A percentile compares a stretch with the other conserved stretches of the same genome.
Evolutionary conservation across 2,888 invertebrate species (phyloP).

Genomic region (Temnothorax unifasciatus): DNA sequence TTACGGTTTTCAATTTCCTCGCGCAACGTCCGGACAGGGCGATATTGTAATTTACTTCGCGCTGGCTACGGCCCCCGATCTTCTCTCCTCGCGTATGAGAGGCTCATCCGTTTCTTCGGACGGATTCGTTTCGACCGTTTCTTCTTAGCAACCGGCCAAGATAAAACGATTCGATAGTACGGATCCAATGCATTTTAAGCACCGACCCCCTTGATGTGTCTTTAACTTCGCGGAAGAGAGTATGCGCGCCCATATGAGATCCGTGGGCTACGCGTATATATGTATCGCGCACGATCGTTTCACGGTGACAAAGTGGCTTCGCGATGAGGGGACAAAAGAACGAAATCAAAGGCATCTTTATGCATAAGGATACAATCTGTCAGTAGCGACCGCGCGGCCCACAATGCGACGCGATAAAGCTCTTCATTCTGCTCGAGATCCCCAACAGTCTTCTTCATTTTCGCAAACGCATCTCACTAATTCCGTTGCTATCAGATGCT

Average conservation of each 20-base stretch:
- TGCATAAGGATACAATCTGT: constrained; percentile 69
- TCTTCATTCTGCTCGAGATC: constrained; percentile 35
- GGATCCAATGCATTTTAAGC: constrained; percentile 85
- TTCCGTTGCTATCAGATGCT: constrained; percentile 1
- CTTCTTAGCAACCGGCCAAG: constrained; percentile 70
- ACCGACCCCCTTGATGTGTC: constrained; percentile 75
- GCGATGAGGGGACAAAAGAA: constrained; percentile 61
- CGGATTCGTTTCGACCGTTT: constrained; percentile 51
- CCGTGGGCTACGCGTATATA: constrained; percentile 43
- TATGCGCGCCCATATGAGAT: constrained; percentile 18
- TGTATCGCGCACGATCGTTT: constrained; percentile 72
- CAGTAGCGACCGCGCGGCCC: constrained; percentile 62
- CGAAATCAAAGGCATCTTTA: constrained; percentile 28
- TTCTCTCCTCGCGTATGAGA: constrained; percentile 54
- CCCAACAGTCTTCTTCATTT: neutral
- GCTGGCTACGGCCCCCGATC: constrained; percentile 47
- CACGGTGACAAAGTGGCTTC: constrained; percentile 73
- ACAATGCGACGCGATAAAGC: constrained; percentile 63
- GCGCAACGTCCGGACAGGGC: constrained; percentile 12
- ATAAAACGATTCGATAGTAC: constrained; percentile 82
- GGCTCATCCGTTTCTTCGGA: constrained; percentile 55
- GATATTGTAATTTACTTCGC: constrained; percentile 61
- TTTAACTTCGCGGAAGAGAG: constrained; percentile 76
- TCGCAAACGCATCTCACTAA: constrained; percentile 3
- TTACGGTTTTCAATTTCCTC: constrained; percentile 58